phyloP scores from a whole-genome alignment of 2,797 vertebrate genomes.

The Phrynocephalus forsythii region DNA sequence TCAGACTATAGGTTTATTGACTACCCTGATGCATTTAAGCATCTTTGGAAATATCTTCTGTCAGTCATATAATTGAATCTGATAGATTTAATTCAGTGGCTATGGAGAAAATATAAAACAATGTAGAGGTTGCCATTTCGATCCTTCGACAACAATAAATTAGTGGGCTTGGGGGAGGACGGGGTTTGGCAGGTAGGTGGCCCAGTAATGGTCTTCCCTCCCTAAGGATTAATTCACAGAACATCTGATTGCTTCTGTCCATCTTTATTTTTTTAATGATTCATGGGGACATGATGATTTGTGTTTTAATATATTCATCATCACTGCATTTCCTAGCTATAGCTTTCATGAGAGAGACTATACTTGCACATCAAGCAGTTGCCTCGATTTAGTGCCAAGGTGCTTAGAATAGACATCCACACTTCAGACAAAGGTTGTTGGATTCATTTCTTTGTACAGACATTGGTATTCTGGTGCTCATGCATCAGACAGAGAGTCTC shows the following conservation, averaged over 20 bases:
- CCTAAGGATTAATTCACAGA: conserved; percentile 9
- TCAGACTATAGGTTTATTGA: conserved; percentile 15
- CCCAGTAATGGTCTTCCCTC: background rate
- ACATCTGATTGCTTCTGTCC: background rate
- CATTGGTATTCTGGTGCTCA: no score
- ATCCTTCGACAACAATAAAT: background rate
- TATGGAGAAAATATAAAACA: conserved; percentile 25
- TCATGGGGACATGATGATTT: background rate
- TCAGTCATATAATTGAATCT: conserved; percentile 40
- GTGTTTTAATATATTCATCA: background rate
- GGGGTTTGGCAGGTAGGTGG: background rate
- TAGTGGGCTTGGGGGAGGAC: background rate
- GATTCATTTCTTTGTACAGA: background rate
- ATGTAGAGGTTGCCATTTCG: conserved; percentile 14
- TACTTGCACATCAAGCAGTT: background rate
- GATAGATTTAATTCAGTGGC: conserved; percentile 38
- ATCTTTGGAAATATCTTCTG: conserved; percentile 30
- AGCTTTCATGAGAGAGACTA: background rate
- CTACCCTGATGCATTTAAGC: conserved; percentile 39
- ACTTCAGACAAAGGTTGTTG: background rate
- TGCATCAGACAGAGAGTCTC: no score
- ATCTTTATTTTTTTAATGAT: conserved; percentile 6
- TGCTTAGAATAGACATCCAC: background rate
- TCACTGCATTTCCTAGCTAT: background rate
- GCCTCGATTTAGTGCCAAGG: background rate